These are phyloP conservation scores for Heterocephalus glaber DNA, from an alignment of 2,113 vertebrate species.

Conservation along the genomic window DNA sequence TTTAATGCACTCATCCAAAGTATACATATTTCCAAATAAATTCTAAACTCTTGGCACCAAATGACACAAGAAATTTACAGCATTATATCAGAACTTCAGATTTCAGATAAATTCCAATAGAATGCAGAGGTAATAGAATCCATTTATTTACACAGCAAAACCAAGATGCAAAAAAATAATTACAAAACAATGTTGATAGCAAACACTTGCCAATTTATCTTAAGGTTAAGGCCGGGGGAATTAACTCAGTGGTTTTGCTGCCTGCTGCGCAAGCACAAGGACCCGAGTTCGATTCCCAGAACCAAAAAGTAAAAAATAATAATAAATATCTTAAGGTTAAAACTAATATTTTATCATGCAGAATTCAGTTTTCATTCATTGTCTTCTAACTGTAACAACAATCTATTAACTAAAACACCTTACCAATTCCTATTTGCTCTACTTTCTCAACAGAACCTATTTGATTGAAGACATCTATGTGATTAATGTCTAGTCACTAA, in stretches of 20 bases:
- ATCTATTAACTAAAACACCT: constrained; percentile 28
- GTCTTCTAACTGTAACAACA: neutral
- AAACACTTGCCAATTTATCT: constrained; percentile 9
- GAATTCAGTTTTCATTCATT: constrained; percentile 50
- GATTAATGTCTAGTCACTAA: constrained; percentile 18
- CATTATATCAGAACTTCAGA: neutral
- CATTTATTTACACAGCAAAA: constrained; percentile 40
- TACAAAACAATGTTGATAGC: neutral
- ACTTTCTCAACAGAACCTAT: constrained; percentile 54
- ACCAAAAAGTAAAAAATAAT: too few species aligned
- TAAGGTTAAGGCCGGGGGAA: too few species aligned
- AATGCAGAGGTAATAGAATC: neutral
- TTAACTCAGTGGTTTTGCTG: too few species aligned
- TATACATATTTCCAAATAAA: neutral
- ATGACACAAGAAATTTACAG: constrained; percentile 9
- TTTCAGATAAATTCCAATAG: neutral
- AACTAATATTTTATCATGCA: constrained; percentile 5
- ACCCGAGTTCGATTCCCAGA: too few species aligned
- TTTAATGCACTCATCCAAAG: neutral
- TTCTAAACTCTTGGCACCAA: constrained; percentile 30
- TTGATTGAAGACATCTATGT: constrained; percentile 51
- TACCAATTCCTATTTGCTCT: neutral
- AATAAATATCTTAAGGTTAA: constrained; percentile 42
- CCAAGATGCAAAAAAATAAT: neutral
- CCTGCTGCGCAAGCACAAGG: too few species aligned